Evolutionary conservation across 2,888 invertebrate genomes (phyloP).

Genomic region (Oegoconia quadripuncta): DNA sequence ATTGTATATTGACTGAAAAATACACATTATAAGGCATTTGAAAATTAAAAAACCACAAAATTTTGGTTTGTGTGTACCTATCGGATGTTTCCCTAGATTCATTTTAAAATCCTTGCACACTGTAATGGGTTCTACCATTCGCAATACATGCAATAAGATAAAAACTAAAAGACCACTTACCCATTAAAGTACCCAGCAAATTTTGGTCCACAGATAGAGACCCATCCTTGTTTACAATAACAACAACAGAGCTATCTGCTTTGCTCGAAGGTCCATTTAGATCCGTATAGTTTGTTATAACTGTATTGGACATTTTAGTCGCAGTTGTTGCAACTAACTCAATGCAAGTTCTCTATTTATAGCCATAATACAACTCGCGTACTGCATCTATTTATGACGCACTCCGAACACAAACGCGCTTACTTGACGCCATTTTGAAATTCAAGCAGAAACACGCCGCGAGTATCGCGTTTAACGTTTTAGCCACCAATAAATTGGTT

Average conservation of each 20-base stretch:
- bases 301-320: constrained; percentile 75
- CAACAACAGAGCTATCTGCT: constrained; percentile 86
- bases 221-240: constrained; percentile 93
- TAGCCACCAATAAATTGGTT: not conserved
- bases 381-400: constrained; percentile 69
- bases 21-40: not conserved
- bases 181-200: constrained; percentile 87
- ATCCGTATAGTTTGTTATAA: constrained; percentile 76
- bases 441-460: constrained; percentile 8
- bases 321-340: constrained; percentile 47
- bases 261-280: constrained; percentile 72
- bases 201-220: constrained; percentile 89
- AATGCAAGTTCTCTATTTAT: constrained; percentile 65
- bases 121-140: no score
- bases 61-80: no score
- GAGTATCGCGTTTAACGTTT: not conserved
- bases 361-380: constrained; percentile 58
- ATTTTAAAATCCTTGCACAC: no score
- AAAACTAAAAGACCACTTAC: no score
- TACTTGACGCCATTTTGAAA: constrained; percentile 69
- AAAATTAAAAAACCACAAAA: not conserved
- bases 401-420: constrained; percentile 52
- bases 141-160: no score
- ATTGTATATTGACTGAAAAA: no score
- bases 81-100: no score